Base-by-base conservation (phyloP, 2,797 vertebrate species). In the Acanthornis magna region DNA sequence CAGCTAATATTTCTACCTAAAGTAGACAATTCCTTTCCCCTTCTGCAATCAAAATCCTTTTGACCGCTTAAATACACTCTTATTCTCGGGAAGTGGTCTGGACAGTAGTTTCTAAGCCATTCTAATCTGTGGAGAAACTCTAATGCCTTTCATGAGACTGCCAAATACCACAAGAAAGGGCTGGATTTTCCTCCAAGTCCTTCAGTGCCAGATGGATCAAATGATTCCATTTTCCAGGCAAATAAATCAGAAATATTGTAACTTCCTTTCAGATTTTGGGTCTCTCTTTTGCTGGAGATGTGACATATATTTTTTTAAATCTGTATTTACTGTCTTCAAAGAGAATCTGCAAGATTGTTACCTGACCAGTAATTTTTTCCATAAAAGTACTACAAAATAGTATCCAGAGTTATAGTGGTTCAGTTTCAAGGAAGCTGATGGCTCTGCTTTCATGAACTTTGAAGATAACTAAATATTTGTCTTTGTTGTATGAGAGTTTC, bases 91-190 rank as follows among this genome's bases (percentile, higher is more conserved):
- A 96, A 96, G 93, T 95, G 88, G 93, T 96, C 96, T 97, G 96
- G 93, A 89, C 89, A 88, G 80, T 96, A 80, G 82, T 94, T 96
- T 95, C 66, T 91, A 68, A 96, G 60, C 78, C 87, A 66, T 89
- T 95, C 91, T 96, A 89, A 97, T 96, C 89, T 96, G 83, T 91
- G 96, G 90, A 89, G 85, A 95, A 94, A 93, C 74, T 96, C 83
- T 80, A 88, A 81, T 89, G 90, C 87, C 87, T 97, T 97, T 96
- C 81, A 96, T 89, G 89, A 93, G 89, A 57, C 88, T 95, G 95
- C 95, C 96, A 96, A 70, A 95, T 91, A 94, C 91, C 96, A 96
- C 95, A 96, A 95, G 91, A 95, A 97, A 96, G 91, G 79, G 20
- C 81, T 95, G 66, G 43, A n/a, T 95, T 97, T 94, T 76, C 48